A percentile compares a stretch with the other conserved stretches of the same genome.
Conservation (phyloP, 2,888 invertebrate genomes). For the Orthosia cruda region DNA sequence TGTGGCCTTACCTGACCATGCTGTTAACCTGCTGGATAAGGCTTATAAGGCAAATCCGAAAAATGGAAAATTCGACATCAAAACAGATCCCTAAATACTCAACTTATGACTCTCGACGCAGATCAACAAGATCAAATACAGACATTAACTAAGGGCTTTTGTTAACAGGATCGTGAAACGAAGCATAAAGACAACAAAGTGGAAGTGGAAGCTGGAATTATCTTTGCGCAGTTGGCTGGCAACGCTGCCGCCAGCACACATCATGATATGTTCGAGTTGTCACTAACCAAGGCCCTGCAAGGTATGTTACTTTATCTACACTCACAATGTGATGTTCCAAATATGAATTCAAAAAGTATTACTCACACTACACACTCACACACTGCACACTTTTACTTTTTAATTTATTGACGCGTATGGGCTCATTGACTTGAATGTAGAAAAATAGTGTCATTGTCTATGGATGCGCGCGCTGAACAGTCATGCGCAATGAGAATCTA, state of each 20-base stretch:
- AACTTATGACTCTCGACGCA: background rate
- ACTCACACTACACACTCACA: too few relatives aligned
- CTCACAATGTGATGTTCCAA: too few relatives aligned
- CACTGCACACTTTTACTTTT: too few relatives aligned
- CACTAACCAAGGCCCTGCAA: conserved; percentile 97
- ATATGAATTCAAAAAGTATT: too few relatives aligned
- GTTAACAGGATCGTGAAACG: conserved; percentile 70
- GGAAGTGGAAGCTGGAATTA: conserved; percentile 86
- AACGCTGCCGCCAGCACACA: conserved; percentile 73
- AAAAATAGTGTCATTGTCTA: too few relatives aligned
- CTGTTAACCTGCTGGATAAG: background rate
- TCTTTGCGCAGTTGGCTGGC: conserved; percentile 85
- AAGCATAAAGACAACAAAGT: conserved; percentile 69
- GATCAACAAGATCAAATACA: background rate
- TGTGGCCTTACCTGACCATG: background rate
- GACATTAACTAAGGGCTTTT: background rate
- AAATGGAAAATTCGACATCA: background rate
- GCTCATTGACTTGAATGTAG: too few relatives aligned
- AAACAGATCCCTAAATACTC: background rate
- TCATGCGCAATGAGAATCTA: too few relatives aligned
- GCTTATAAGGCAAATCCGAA: background rate
- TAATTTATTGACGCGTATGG: too few relatives aligned
- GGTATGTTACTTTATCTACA: too few relatives aligned
- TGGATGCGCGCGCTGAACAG: too few relatives aligned
- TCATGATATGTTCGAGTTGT: conserved; percentile 98